Evolutionary conservation across 2,888 invertebrate species (phyloP).

Genomic region (Nomada ferruginata): DNA sequence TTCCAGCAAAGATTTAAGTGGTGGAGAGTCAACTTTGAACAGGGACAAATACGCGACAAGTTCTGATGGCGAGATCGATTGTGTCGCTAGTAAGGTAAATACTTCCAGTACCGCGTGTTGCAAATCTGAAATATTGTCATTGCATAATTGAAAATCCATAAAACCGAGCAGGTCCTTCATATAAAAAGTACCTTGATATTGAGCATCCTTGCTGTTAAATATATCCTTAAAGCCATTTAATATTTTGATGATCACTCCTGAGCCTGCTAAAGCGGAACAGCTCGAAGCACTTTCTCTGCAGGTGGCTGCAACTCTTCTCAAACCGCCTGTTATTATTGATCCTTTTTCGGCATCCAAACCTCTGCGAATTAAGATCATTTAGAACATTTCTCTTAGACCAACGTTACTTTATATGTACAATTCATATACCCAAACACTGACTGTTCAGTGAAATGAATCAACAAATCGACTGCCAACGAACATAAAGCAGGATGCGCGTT

Average conservation of each 20-base stretch:
- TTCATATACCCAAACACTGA: conserved; percentile 71
- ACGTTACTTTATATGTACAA: neutral
- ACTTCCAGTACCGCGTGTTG: conserved; percentile 89
- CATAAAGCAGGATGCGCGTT: conserved; percentile 87
- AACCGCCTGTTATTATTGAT: conserved; percentile 77
- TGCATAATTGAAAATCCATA: neutral
- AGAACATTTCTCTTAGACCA: neutral
- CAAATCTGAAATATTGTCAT: conserved; percentile 85
- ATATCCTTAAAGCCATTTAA: conserved; percentile 82
- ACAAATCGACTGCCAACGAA: conserved; percentile 86
- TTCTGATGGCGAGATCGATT: conserved; percentile 85
- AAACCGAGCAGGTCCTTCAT: neutral
- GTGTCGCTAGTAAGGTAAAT: conserved; percentile 85
- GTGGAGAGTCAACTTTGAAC: conserved; percentile 86
- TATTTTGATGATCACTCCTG: conserved; percentile 81
- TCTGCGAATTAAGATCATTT: conserved; percentile 62
- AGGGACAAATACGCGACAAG: conserved; percentile 87
- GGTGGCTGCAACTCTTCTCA: conserved; percentile 81
- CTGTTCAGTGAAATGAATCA: conserved; percentile 86
- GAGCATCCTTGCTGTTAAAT: conserved; percentile 76
- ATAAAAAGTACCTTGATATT: conserved; percentile 75
- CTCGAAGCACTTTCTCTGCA: conserved; percentile 83
- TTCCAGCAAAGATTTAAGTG: conserved; percentile 86
- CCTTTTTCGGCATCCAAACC: conserved; percentile 77
- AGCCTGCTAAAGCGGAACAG: conserved; percentile 83